Evolutionary conservation across 2,113 vertebrate species (phyloP), one percentile per base, ranked within the genome.

Genomic region (Gobiocypris rarus): DNA sequence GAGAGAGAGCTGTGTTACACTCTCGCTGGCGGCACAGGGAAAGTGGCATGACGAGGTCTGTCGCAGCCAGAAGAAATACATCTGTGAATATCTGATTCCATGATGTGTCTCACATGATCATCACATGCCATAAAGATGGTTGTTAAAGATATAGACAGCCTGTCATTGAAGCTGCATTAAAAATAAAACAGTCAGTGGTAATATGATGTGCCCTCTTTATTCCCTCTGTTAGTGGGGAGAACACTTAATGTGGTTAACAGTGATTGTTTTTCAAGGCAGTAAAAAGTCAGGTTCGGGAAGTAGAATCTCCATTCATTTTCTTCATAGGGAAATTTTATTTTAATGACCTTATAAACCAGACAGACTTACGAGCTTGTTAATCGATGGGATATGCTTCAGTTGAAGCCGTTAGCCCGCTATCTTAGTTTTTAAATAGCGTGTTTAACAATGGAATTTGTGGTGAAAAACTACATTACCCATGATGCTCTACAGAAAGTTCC

Each of bases 41-140:
- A 97, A 96, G 89, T 99, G 98, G 98, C 94, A 90, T 0, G 97
- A 97, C 0, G 97, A 97, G 87, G 95, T 95, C 70, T 99, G 97
- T 79, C 95, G 96, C 69, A 95, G 93, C 28, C 94, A 94, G 89
- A 99, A 99, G 88, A 96, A 96, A 86, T 99, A 98, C 82, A 93
- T 99, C 67, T 99, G 97, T 81, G 97, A 99, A 92, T 98, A 97
- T 81, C 91, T 96, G 75, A 99, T 99, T 89, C 97, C 97, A 0
- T 97, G 93, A 79, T 26, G 22, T 34, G 11, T 1, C 9, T 4
- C 34, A n/a, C n/a, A n/a, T n/a, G n/a, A n/a, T n/a, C n/a, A n/a
- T 19, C 56, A 24, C 41, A 80, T 28, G 43, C 58, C n/a, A 45
- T 14, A 17, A 56, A 10, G 41, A 70, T 28, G 71, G 45, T 76